Evolutionary conservation across 2,888 invertebrate genomes (phyloP).

Genomic region (Portevinia maculata): DNA sequence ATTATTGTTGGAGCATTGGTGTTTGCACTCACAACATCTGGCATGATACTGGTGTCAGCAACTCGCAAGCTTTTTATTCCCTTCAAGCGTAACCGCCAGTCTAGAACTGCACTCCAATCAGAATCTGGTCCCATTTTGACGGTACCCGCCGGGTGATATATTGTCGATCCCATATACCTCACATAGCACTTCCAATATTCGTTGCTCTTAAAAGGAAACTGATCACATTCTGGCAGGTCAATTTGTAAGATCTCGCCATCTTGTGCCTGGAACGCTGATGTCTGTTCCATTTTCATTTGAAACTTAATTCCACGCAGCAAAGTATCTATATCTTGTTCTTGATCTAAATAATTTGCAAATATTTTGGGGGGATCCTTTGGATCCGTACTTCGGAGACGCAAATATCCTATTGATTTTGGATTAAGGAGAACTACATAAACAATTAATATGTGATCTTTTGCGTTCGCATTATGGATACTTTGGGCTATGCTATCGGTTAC

Average conservation of each 20-base stretch:
- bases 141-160: conserved; percentile 88
- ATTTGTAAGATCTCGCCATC: conserved; percentile 76
- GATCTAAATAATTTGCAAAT: conserved; percentile 84
- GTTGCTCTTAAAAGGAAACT: conserved; percentile 76
- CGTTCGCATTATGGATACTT: conserved; percentile 24
- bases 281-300: conserved; percentile 80
- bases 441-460: conserved; percentile 59
- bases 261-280: conserved; percentile 80
- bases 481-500: conserved; percentile 39
- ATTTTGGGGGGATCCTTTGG: conserved; percentile 84
- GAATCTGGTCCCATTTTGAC: conserved; percentile 87
- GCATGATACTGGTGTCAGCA: conserved; percentile 90
- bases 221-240: conserved; percentile 76
- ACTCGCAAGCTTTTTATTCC: conserved; percentile 87
- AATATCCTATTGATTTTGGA: conserved; percentile 82
- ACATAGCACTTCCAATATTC: conserved; percentile 87
- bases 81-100: conserved; percentile 86
- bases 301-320: conserved; percentile 79
- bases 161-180: conserved; percentile 86
- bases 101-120: conserved; percentile 87
- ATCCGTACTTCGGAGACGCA: conserved; percentile 83
- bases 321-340: conserved; percentile 82
- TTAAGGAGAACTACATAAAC: conserved; percentile 76
- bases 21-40: conserved; percentile 88
- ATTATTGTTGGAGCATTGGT: conserved; percentile 92